Conservation (phyloP, 2,113 vertebrate species). For the Urocolius indicus region DNA sequence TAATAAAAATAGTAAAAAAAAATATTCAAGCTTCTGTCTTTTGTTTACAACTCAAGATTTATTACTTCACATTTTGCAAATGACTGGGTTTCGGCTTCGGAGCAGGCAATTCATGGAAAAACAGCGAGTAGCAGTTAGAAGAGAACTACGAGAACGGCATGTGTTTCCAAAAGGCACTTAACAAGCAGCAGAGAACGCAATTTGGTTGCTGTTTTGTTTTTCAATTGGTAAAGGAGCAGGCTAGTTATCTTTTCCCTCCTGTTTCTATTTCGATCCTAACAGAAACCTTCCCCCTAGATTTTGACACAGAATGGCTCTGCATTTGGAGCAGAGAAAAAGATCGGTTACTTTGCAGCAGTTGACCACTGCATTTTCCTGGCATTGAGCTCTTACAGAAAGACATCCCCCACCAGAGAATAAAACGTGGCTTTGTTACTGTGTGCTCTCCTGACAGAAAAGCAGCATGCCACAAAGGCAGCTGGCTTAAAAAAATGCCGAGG, state of each 20-base stretch:
- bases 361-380: neutral
- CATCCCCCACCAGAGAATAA: neutral
- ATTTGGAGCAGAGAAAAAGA: neutral
- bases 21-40: neutral
- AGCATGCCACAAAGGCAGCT: constrained; percentile 1
- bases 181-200: neutral
- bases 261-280: neutral
- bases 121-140: neutral
- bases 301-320: neutral
- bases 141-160: neutral
- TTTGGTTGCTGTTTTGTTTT: neutral
- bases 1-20: neutral
- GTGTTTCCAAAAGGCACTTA: neutral
- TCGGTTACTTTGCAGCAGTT: neutral
- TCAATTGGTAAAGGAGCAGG: neutral
- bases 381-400: neutral
- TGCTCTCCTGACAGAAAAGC: neutral
- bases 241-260: neutral
- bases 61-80: neutral
- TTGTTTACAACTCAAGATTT: neutral
- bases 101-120: neutral
- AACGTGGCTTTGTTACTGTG: neutral
- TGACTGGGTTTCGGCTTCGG: neutral
- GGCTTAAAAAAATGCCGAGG: neutral
- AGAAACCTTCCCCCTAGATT: neutral